Conservation (phyloP, 2,888 invertebrate species). For the Epirrita christyi region DNA sequence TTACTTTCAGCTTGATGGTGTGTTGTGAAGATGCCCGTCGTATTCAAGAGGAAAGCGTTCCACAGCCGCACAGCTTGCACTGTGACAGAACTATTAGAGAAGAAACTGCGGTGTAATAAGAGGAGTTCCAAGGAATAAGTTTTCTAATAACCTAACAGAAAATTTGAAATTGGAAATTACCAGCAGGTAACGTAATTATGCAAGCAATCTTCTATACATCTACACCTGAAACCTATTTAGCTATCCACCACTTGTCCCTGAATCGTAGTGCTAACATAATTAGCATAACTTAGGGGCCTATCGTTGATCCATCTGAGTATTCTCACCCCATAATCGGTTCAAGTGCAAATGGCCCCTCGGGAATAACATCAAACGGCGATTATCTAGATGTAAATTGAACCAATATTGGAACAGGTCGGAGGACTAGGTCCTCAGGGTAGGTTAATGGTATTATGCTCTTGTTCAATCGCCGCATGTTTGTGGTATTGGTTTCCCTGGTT, state of each 20-base stretch:
- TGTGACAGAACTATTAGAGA: too few relatives aligned
- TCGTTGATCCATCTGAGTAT: constrained; percentile 33
- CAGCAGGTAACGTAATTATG: constrained; percentile 1
- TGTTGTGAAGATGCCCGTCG: too few relatives aligned
- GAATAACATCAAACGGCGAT: constrained; percentile 52
- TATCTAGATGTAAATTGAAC: constrained; percentile 46
- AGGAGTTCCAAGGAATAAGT: too few relatives aligned
- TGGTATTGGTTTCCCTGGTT: constrained; percentile 17
- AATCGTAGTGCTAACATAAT: constrained; percentile 28
- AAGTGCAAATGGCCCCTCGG: constrained; percentile 42
- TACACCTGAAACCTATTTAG: constrained; percentile 19
- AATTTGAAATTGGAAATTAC: too few relatives aligned
- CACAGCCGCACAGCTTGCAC: too few relatives aligned
- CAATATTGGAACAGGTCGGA: constrained; percentile 45
- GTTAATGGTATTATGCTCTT: constrained; percentile 10
- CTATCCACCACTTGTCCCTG: constrained; percentile 21
- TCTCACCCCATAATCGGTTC: constrained; percentile 41
- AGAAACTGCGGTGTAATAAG: too few relatives aligned
- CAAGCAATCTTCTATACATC: constrained; percentile 3
- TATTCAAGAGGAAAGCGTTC: too few relatives aligned
- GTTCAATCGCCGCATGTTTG: constrained; percentile 9
- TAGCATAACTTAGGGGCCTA: constrained; percentile 33
- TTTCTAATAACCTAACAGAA: too few relatives aligned
- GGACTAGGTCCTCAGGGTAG: constrained; percentile 2
- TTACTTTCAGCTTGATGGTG: too few relatives aligned